phyloP scores from a whole-genome alignment of 2,888 invertebrate genomes.

The Sclerodermus sp. region DNA sequence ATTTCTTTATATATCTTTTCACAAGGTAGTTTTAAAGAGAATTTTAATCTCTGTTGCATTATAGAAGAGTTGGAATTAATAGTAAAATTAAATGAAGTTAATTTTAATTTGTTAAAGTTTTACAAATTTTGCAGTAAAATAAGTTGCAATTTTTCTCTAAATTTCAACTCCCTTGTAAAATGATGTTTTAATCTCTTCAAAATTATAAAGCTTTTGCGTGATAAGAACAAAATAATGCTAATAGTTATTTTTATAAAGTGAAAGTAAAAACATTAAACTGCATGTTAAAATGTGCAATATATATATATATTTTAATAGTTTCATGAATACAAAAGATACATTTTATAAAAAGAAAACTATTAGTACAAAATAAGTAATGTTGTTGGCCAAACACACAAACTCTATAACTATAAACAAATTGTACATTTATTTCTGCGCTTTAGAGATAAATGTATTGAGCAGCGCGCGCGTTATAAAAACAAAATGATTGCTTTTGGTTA shows the following conservation, averaged over 20 bases:
- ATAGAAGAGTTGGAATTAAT: background rate
- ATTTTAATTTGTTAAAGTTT: background rate
- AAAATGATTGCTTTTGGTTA: slow-evolving; percentile 14
- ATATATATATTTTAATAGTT: background rate
- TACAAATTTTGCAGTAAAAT: background rate
- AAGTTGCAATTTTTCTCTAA: too few species aligned
- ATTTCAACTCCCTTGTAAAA: too few species aligned
- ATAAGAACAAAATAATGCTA: too few species aligned
- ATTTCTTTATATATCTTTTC: slow-evolving; percentile 29
- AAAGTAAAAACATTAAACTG: too few species aligned
- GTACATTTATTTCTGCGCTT: slow-evolving; percentile 48
- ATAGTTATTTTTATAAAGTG: too few species aligned
- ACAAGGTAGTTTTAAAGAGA: slow-evolving; percentile 36
- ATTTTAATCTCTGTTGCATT: background rate
- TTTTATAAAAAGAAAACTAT: background rate
- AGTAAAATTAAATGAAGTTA: background rate
- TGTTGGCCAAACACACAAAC: slow-evolving; percentile 7
- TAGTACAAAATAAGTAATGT: background rate
- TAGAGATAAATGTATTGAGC: slow-evolving; percentile 34
- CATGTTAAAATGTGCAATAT: too few species aligned
- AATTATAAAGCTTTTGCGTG: background rate
- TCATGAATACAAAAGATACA: background rate
- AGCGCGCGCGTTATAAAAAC: slow-evolving; percentile 19
- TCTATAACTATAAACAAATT: too few species aligned
- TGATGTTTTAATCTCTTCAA: background rate